These are phyloP conservation scores for Agriotes lineatus DNA, from an alignment of 2,888 invertebrate species.

Conservation along the genomic window DNA sequence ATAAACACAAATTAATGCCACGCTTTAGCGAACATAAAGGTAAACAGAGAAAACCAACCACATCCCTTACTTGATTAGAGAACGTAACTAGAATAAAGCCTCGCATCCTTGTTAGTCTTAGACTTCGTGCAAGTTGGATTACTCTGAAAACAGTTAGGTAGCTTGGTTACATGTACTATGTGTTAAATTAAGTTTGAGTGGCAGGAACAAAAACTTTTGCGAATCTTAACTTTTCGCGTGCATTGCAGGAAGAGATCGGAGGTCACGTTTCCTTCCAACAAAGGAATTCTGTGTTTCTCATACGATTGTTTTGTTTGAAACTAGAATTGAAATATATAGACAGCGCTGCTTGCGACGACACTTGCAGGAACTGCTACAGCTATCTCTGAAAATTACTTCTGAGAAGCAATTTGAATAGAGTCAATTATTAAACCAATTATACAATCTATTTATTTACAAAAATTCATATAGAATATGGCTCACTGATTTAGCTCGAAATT, in stretches of 20 bases:
- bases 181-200: slow-evolving; percentile 42
- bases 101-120: slow-evolving; percentile 35
- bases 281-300: background rate
- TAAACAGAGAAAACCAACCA: slow-evolving; percentile 33
- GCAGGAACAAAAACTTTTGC: slow-evolving; percentile 34
- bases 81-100: slow-evolving; percentile 36
- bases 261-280: slow-evolving; percentile 19
- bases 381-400: too few relatives aligned
- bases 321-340: too few relatives aligned
- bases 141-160: slow-evolving; percentile 36
- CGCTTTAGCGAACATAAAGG: slow-evolving; percentile 27
- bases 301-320: background rate
- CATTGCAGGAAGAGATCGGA: slow-evolving; percentile 19
- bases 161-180: slow-evolving; percentile 37
- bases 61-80: slow-evolving; percentile 36
- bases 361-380: too few relatives aligned
- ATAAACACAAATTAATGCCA: slow-evolving; percentile 14
- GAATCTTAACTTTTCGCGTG: slow-evolving; percentile 35
- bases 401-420: too few relatives aligned
- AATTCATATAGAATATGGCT: too few relatives aligned
- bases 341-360: too few relatives aligned
- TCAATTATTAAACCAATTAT: too few relatives aligned
- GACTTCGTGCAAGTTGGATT: slow-evolving; percentile 38
- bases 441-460: too few relatives aligned
- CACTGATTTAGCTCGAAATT: too few relatives aligned